Percentiles rank a stretch among this genome's conserved stretches.
Evolutionary conservation across 2,113 vertebrate species (phyloP).

Genomic region (Melospiza georgiana): DNA sequence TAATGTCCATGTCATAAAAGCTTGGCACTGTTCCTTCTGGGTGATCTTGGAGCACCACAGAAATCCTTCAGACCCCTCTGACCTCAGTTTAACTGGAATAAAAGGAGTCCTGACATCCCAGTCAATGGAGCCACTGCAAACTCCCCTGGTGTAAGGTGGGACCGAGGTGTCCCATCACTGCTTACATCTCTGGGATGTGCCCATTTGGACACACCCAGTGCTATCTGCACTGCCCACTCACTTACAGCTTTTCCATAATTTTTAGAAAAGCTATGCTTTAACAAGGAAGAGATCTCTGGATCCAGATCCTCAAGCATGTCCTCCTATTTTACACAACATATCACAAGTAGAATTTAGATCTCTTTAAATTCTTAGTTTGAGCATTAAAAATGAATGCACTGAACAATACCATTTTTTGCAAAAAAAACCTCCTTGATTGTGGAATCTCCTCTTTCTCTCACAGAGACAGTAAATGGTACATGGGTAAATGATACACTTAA

Average conservation of each 20-base stretch:
- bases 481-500: slow-evolving; percentile 42
- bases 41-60: neutral
- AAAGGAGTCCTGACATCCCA: neutral
- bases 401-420: neutral
- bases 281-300: neutral
- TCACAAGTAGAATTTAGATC: neutral
- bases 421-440: neutral
- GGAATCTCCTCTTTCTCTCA: neutral
- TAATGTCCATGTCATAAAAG: neutral
- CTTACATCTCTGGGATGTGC: neutral
- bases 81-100: neutral
- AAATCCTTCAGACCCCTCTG: neutral
- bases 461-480: slow-evolving; percentile 24
- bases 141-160: neutral
- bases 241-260: neutral
- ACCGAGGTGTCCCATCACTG: fast-evolving
- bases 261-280: neutral
- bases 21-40: neutral
- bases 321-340: neutral
- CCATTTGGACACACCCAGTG: too few species aligned
- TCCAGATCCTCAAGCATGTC: neutral
- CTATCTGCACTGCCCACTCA: neutral
- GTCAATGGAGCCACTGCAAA: neutral
- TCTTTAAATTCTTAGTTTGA: neutral
- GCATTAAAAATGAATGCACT: neutral